Evolutionary conservation across 2,888 invertebrate genomes (phyloP), one percentile per base, ranked within the genome.

Genomic region (Heteromyza rotundicornis): DNA sequence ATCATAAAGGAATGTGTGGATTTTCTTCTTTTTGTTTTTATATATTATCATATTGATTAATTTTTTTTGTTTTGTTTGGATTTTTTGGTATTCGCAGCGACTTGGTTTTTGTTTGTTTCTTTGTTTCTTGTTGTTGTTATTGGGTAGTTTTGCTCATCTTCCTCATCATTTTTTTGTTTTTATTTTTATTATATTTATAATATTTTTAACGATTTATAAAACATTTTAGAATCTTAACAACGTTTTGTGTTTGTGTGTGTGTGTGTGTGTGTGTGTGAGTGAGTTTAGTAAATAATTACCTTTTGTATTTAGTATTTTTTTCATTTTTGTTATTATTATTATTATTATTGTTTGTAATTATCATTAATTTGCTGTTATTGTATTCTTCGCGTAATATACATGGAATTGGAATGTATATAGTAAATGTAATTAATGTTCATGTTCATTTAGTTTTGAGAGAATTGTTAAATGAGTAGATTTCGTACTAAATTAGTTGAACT

Each of bases 181-280:
- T 56, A 63, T 69, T 64, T 59, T 62, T 68, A 69, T 67, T 71
- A 59, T n/a, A n/a, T n/a, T n/a, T n/a, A 60, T 63, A 69, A 68
- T 73, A 66, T 63, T 71, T 77, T 77, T 79, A 79, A 79, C 78
- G 77, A 75, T 78, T 79, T 79, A 79, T 79, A 79, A 76, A 78
- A 77, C 73, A 71, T 77, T 71, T 77, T 78, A 77, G 77, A 79
- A 78, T 80, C 71, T 74, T 79, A 80, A 80, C 79, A 79, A 76
- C 73, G 61, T 75, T 60, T 27, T 40, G 24, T 52, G 20, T 55
- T 57, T 57, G 54, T 61, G 23, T 49, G 57, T 36, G 44, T 62
- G 16, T 57, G 51, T n/a, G 20, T 60, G 54, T 65, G 44, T 64
- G 59, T 62, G 53, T 63, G 8, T 57, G 47, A 57, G n/a, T 57